Base-by-base conservation (phyloP, 2,113 vertebrate species). In the Bucco capensis region DNA sequence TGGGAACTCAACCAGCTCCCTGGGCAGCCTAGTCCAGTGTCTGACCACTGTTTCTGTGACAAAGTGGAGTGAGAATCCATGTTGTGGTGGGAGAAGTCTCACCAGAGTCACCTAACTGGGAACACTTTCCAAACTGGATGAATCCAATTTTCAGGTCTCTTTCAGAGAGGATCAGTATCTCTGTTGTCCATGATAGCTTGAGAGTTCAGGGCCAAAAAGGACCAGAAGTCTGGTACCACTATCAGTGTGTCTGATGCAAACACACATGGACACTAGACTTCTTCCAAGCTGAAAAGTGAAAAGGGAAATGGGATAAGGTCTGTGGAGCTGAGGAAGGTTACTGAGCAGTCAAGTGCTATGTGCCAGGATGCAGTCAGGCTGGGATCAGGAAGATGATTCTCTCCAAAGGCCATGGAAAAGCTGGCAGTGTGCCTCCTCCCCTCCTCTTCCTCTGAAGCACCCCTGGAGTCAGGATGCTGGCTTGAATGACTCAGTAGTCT, bases 381-480 rank as follows among this genome's bases (percentile, higher is more conserved):
- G 1, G 33, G 15, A 86, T 75, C 56, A 10, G 24, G 90, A 92
- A 89, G 64, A 25, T 33, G 71, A 73, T 92, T 65, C 71, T 90
- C 81, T 89, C 75, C 50, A 76, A 91, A 94, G 75, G 67, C 79
- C 3, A 0, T 73, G 75, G 82, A 95, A 62, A 80, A 80, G 53
- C 51, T 95, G 93, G 81, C 89, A 66, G 16, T 1, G 0, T 83
- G n/a, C 92, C 91, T 92, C 15, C 78, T 92, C 58, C 74, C 89
- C 92, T 94, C 83, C 89, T 91, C 92, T 95, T 96, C 90, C 84
- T 87, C 84, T 82, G 88, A 96, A 96, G 47, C 77, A 90, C 35
- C 54, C 54, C 62, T 92, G 96, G 93, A 95, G 83, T 78, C 88
- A 96, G 93, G 93, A 90, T 93, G 86, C 83, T 78, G 80, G 17